A percentile compares a stretch with the other conserved stretches of the same genome.
Conservation (phyloP, 2,797 vertebrate genomes). For the Sciurus vulgaris region DNA sequence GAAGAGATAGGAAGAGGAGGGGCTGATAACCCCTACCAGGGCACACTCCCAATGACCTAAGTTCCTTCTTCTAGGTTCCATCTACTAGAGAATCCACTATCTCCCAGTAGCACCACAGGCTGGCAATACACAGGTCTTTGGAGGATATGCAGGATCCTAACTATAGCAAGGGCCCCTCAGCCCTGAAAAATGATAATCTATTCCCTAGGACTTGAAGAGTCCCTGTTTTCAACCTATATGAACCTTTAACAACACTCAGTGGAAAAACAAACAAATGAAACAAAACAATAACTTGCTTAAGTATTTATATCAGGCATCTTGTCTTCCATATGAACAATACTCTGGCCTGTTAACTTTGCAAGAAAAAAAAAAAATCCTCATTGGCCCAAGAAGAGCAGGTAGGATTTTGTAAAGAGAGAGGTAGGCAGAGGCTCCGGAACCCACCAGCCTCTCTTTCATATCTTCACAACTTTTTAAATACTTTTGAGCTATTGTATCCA, state of each 20-base stretch:
- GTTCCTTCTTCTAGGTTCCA: not conserved
- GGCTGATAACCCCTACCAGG: not conserved
- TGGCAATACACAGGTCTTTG: not conserved
- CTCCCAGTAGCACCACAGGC: not conserved
- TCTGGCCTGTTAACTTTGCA: not conserved
- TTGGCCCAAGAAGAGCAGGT: not conserved
- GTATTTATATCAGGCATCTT: not conserved
- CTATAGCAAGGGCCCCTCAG: not conserved
- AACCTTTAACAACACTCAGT: not conserved
- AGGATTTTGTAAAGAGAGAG: not conserved
- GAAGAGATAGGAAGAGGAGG: not conserved
- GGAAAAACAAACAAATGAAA: constrained; percentile 18
- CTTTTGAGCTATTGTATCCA: fast-evolving
- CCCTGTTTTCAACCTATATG: not conserved
- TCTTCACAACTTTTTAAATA: not conserved
- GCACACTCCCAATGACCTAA: not conserved
- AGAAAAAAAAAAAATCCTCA: not conserved
- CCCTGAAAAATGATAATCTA: not conserved
- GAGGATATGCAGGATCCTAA: not conserved
- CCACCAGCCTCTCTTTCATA: not conserved
- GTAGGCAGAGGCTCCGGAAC: not conserved
- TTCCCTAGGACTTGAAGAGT: not conserved
- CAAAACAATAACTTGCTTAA: not conserved
- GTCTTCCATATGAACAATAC: not conserved
- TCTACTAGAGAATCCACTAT: no score